Evolutionary conservation across 2,797 vertebrate species (phyloP).

Genomic region (Catostomus latipinnis): DNA sequence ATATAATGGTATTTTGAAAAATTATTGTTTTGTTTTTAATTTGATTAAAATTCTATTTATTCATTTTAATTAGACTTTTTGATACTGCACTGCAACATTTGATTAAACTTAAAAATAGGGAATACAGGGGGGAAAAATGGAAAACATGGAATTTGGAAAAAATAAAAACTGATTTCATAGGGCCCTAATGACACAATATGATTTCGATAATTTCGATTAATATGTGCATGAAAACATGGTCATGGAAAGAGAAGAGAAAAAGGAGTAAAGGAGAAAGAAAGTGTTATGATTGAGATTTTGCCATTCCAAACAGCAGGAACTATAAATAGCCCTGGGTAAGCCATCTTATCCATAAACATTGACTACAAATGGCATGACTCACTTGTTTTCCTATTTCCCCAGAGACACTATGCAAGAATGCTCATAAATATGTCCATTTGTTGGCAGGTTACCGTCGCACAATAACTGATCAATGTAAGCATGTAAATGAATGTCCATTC

Average conservation of each 20-base stretch:
- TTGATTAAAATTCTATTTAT: no score
- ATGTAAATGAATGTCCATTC: background rate
- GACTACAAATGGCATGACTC: slow-evolving; percentile 47
- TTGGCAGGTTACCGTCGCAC: slow-evolving; percentile 11
- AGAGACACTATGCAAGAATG: slow-evolving; percentile 21
- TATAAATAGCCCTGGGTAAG: slow-evolving; percentile 55
- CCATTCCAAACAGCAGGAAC: slow-evolving; percentile 28
- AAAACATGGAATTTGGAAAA: no score
- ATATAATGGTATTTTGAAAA: no score
- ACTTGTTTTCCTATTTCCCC: slow-evolving; percentile 39
- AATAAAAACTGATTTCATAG: no score
- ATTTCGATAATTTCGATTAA: no score
- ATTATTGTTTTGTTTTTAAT: no score
- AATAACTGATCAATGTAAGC: slow-evolving; percentile 31
- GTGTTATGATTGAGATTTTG: slow-evolving; percentile 1
- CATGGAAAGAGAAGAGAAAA: background rate
- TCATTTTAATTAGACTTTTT: no score
- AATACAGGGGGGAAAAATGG: no score
- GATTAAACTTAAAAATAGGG: no score
- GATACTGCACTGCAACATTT: no score
- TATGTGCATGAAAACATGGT: background rate
- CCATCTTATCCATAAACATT: slow-evolving; percentile 45
- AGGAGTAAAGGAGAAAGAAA: background rate
- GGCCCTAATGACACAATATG: no score
- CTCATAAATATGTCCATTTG: slow-evolving; percentile 31